phyloP scores from a whole-genome alignment of 2,888 invertebrate genomes.

The Morpho deidamia region DNA sequence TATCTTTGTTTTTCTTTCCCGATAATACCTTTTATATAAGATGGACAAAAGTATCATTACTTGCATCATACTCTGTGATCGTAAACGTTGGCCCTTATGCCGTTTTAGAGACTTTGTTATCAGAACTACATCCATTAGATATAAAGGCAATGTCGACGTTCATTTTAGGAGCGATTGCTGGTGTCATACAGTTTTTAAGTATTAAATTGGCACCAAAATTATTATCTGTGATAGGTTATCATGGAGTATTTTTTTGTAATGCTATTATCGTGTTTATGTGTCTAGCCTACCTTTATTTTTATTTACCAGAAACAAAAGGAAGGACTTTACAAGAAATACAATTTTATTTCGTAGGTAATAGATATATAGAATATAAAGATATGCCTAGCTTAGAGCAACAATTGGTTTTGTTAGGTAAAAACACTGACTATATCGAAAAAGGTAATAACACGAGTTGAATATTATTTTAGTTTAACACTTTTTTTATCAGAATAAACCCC shows the following conservation, averaged over 20 bases:
- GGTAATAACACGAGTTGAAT: no score
- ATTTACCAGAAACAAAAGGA: conserved; percentile 31
- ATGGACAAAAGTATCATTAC: conserved; percentile 16
- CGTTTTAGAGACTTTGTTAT: conserved; percentile 26
- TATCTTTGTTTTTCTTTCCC: conserved; percentile 9
- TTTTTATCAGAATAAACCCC: no score
- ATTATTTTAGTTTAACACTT: no score
- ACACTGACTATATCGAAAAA: background rate
- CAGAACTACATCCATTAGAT: conserved; percentile 31
- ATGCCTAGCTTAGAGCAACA: background rate
- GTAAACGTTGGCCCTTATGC: conserved; percentile 27
- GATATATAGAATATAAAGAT: background rate
- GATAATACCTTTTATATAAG: background rate
- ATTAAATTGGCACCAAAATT: conserved; percentile 25
- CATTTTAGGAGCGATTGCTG: conserved; percentile 19
- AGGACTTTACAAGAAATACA: conserved; percentile 33
- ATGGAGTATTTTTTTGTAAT: conserved; percentile 29
- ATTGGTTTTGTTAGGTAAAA: background rate
- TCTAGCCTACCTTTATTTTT: conserved; percentile 27
- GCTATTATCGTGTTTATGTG: conserved; percentile 21
- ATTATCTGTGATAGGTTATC: conserved; percentile 26
- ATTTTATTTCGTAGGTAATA: conserved; percentile 25
- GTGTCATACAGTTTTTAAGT: conserved; percentile 23
- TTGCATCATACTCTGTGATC: conserved; percentile 22
- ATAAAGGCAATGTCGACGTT: conserved; percentile 25